Evolutionary conservation across 2,888 invertebrate species (phyloP).

Genomic region (Phlogophora meticulosa): DNA sequence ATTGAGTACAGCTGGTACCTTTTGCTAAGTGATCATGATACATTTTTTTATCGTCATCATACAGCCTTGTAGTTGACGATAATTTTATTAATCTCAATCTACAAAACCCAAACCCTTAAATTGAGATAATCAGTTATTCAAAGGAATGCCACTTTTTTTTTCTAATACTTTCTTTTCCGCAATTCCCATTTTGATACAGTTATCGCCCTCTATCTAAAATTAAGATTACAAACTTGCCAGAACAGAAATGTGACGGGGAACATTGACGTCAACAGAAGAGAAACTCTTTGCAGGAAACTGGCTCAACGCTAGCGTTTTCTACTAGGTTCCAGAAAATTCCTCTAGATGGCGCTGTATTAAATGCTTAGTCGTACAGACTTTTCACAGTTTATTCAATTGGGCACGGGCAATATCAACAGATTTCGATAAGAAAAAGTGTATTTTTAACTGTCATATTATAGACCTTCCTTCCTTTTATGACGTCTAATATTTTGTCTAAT

Average conservation of each 20-base stretch:
- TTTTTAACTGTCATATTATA: too few species aligned
- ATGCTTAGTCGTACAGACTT: not conserved
- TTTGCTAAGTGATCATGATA: too few species aligned
- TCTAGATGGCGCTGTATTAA: conserved; percentile 27
- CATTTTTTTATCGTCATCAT: too few species aligned
- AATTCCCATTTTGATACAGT: not conserved
- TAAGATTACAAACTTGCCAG: not conserved
- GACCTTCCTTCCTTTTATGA: too few species aligned
- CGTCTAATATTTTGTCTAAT: too few species aligned
- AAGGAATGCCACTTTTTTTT: not conserved
- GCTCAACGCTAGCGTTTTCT: not conserved
- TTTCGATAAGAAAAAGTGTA: not conserved
- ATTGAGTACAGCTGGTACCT: too few species aligned
- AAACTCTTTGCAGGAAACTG: not conserved
- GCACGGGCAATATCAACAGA: not conserved
- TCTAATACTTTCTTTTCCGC: too few species aligned
- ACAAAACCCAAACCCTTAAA: not conserved
- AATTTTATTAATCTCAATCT: not conserved
- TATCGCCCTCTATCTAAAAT: conserved; percentile 27
- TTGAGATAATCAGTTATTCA: not conserved
- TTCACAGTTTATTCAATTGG: too few species aligned
- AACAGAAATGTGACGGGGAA: not conserved
- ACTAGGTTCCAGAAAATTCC: conserved; percentile 17
- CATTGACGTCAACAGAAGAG: not conserved
- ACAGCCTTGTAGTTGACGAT: not conserved